Evolutionary conservation across 1,140 invertebrate species (phyloP), one percentile per base, ranked within the genome.

Genomic region (Drosophila willistoni): DNA sequence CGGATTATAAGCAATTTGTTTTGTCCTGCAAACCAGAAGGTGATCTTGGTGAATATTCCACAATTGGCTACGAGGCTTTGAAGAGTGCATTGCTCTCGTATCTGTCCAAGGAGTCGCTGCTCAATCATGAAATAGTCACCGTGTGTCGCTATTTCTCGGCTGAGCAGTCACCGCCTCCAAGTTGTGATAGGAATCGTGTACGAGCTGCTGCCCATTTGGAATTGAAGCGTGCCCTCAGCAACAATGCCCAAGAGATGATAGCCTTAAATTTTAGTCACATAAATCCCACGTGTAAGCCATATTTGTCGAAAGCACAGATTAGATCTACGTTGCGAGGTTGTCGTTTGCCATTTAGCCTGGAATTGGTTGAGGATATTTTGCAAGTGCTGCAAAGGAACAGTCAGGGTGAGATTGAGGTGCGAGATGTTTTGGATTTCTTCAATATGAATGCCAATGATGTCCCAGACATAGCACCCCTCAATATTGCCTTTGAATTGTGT

Each of bases 81-180:
- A 94, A 94, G 66, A 93, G 94, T 81, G 94, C 94, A 0, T 72
- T 96, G 19, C 92, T 93, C 71, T 93, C 93, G 59, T 90, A 75
- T 47, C 89, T 94, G 29, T 89, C 96, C 84, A 94, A 94, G 39
- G 94, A 95, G 57, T 93, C 94, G 60, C 95, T 96, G 87, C 94
- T 94, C 1, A 95, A 96, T 76, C 96, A 97, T 55, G 96, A 97
- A 93, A 95, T 96, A 72, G 93, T 96, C 9, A 96, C 96, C 7
- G 91, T 96, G 4, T 94, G 95, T 13, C 93, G 96, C 75, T 92
- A 93, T 72, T 96, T 96, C 90, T 92, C 22, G 64, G 90, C 66
- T 84, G 93, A 65, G 92, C 93, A 73, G 92, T 92, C 77, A 70
- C 91, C 92, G 85, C 56, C 92, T 87, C 73, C 93, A 93, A 74